Conservation (phyloP, 2,797 vertebrate genomes). For the Hydrocynus forskahlii region DNA sequence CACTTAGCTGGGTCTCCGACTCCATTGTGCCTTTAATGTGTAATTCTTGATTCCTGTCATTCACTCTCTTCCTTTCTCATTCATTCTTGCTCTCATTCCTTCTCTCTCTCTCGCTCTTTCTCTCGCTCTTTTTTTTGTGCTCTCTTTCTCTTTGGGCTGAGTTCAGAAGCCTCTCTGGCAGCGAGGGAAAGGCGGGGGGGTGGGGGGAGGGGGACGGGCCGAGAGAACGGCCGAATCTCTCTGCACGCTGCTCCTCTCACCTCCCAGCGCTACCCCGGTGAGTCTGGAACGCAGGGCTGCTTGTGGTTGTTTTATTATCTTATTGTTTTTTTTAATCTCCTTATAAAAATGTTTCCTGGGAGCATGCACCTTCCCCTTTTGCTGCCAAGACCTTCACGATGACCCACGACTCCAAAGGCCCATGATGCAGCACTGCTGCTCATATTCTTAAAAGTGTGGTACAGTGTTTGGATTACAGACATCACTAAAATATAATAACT, state of each 20-base stretch:
- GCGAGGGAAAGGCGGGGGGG: constrained; percentile 85
- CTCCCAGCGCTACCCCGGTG: constrained; percentile 85
- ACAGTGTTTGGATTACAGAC: neutral
- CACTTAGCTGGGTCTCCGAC: constrained; percentile 69
- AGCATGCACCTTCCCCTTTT: constrained; percentile 8
- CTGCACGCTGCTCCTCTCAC: constrained; percentile 84
- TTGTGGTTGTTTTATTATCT: constrained; percentile 56
- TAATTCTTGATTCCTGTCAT: constrained; percentile 70
- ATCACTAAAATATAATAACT: neutral
- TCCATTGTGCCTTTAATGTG: constrained; percentile 73
- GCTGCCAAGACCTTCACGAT: neutral
- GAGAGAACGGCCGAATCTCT: constrained; percentile 84
- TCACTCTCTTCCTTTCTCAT: constrained; percentile 66
- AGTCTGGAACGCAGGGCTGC: constrained; percentile 75
- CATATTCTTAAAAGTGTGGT: no score
- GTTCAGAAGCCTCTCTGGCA: constrained; percentile 85
- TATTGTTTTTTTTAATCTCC: neutral
- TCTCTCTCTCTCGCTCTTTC: constrained; percentile 69
- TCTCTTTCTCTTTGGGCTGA: constrained; percentile 74
- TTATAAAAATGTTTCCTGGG: neutral
- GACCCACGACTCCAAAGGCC: constrained; percentile 15
- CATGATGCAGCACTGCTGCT: constrained; percentile 2
- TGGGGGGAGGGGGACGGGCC: constrained; percentile 80
- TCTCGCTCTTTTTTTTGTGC: constrained; percentile 68
- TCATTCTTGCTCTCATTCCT: constrained; percentile 73